Percentiles rank a stretch among this genome's conserved stretches.
These are phyloP conservation scores for Balanococcus diminutus DNA, from an alignment of 2,888 invertebrate species.

Conservation along the genomic window DNA sequence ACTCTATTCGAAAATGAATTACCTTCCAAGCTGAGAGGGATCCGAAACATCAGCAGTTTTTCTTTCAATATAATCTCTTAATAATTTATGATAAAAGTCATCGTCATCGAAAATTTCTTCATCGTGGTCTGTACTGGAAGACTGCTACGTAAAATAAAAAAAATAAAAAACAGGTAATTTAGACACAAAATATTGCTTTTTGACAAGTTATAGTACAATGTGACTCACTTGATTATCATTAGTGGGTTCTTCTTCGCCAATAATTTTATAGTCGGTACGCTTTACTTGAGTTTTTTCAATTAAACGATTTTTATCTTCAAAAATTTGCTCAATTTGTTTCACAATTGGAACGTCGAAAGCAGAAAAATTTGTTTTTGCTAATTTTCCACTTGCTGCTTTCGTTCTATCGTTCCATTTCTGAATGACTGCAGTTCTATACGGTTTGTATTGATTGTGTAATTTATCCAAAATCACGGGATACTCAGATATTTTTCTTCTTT, in stretches of 20 bases:
- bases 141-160: neutral
- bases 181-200: neutral
- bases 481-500: conserved; percentile 64
- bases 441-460: conserved; percentile 68
- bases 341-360: conserved; percentile 66
- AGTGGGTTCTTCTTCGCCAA: conserved; percentile 65
- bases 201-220: neutral
- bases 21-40: conserved; percentile 79
- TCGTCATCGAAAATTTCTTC: conserved; percentile 93
- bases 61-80: conserved; percentile 89
- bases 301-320: conserved; percentile 78
- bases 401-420: conserved; percentile 97
- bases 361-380: conserved; percentile 70
- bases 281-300: conserved; percentile 80
- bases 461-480: conserved; percentile 67
- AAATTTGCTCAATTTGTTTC: conserved; percentile 84
- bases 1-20: conserved; percentile 47
- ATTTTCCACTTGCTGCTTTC: conserved; percentile 70
- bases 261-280: conserved; percentile 73
- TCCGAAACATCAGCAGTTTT: conserved; percentile 84
- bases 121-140: conserved; percentile 68
- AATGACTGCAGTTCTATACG: conserved; percentile 79
- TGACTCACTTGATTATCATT: neutral
- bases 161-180: neutral
- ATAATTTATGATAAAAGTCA: conserved; percentile 93